Base-by-base conservation (phyloP, 1,140 invertebrate species). In the Anastatus disparis region DNA sequence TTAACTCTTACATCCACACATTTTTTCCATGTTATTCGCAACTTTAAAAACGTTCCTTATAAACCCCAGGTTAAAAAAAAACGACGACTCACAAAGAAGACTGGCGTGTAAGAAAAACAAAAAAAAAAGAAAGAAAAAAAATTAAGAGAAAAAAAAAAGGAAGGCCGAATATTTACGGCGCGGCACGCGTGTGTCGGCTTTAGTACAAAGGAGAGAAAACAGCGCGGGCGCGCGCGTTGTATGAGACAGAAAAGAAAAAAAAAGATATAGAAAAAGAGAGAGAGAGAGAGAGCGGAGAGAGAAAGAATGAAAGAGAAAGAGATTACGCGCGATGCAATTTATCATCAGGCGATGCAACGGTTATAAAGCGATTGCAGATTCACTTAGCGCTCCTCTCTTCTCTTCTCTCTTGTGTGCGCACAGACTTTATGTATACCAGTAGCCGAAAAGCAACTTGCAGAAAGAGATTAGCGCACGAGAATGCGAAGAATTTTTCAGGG, bases 321-420 rank as follows among this genome's bases (percentile, higher is more conserved):
- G 64, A 66, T 66, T 56, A 53, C 65, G 42, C 53, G 65, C 52
- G 27, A 58, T 67, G 65, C 42, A 58, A 67, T 67, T 58, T 67
- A 67, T 67, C 65, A 67, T 67, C 53, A 40, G n/a, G n/a, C n/a
- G n/a, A n/a, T n/a, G 53, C 53, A 48, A 29, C 65, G 53, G n/a
- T 67, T 67, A 58, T 67, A 67, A 58, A 67, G 52, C 53, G 63
- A 65, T 65, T 46, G 65, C 53, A 24, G 53, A 67, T 67, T 67
- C 53, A 58, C 53, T 67, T 56, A 67, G 42, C 62, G 38, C 7
- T 24, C 65, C 52, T 35, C 4, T 10, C 4, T 35, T 35, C 10
- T 35, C 10, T 35, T 35, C 31, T 35, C 31, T 35, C 31, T n/a
- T n/a, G n/a, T n/a, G n/a, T n/a, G n/a, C n/a, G n/a, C n/a, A n/a